phyloP scores from a whole-genome alignment of 2,797 vertebrate species.

The Harpagifer antarcticus region DNA sequence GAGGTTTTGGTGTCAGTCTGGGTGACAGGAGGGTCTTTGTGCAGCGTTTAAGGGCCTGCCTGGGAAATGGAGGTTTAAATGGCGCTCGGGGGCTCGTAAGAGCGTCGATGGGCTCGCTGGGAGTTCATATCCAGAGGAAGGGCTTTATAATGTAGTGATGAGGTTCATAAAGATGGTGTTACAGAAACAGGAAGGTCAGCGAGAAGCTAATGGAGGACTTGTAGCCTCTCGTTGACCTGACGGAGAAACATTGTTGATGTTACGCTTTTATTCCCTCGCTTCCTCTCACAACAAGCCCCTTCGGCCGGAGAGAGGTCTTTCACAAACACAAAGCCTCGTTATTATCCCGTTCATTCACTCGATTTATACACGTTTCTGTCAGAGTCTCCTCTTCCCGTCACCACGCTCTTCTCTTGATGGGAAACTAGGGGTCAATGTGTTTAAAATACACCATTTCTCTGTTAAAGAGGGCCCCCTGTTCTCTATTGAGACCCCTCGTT shows the following conservation, averaged over 20 bases:
- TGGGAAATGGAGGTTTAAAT: constrained; percentile 70
- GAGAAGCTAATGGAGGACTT: constrained; percentile 35
- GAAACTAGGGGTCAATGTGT: constrained; percentile 55
- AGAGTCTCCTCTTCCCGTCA: not conserved
- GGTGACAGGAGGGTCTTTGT: constrained; percentile 72
- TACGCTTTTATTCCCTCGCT: not conserved
- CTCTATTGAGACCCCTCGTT: constrained; percentile 66
- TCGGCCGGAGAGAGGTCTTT: constrained; percentile 9
- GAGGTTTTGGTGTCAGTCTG: constrained; percentile 58
- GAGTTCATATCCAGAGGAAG: constrained; percentile 65
- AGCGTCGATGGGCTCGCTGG: constrained; percentile 65
- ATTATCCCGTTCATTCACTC: constrained; percentile 36
- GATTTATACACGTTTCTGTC: constrained; percentile 14
- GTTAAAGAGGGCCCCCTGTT: constrained; percentile 54
- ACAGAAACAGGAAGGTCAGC: constrained; percentile 66
- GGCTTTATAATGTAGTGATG: constrained; percentile 55
- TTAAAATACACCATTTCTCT: constrained; percentile 48
- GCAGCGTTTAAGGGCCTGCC: constrained; percentile 34
- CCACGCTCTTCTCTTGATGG: constrained; percentile 30
- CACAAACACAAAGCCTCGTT: constrained; percentile 15
- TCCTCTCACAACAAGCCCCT: constrained; percentile 7
- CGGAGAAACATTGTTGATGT: not conserved
- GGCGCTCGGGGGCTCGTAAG: constrained; percentile 66
- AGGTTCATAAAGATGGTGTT: constrained; percentile 67
- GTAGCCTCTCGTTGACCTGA: constrained; percentile 50